Base-by-base conservation (phyloP, 2,113 vertebrate genomes). In the Gopherus flavomarginatus region DNA sequence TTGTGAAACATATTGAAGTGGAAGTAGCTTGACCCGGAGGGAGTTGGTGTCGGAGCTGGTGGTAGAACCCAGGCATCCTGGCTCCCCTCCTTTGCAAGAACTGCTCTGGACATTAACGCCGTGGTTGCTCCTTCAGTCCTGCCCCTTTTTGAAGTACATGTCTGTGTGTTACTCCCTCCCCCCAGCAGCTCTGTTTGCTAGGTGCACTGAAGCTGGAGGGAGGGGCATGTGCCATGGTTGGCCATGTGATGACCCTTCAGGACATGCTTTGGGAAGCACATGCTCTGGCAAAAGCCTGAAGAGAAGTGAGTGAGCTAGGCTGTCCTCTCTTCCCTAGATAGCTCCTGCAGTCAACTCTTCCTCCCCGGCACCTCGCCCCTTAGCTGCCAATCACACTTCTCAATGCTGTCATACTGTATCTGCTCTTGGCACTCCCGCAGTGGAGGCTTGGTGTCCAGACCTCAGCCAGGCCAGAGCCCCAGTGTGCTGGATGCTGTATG, bases 201-300 rank as follows among this genome's bases (percentile, higher is more conserved):
- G 72, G 22, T 78, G 75, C 42, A 65, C 62, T 65, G 29, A 16
- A 29, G 59, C 59, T 13, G 57, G 3, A 3, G 6, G 5, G 3
- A 69, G 80, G 21, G 38, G 14, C 2, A 56, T n/a, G 75, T 14
- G n/a, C 49, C 0, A 8, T 56, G 47, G 38, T 31, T 1, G 8
- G 56, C 22, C 29, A 53, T 2, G 50, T 2, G 10, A 31, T 31
- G 59, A 62, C 59, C 59, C 59, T 31, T 62, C 57, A 31, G 59
- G 27, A 31, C 59, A 3, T 62, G 59, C 59, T 14, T 16, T 6
- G 5, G 31, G 59, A 6, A 16, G 29, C 13, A 29, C 29, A 27
- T 62, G 57, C 12, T 62, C 62, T 65, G 62, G 31, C 31, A 17
- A 65, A 35, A 5, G 31, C 31, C 35, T n/a, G 62, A n/a, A n/a